These are phyloP conservation scores for Apodemia duryi DNA, from an alignment of 2,888 invertebrate species.

Conservation along the genomic window DNA sequence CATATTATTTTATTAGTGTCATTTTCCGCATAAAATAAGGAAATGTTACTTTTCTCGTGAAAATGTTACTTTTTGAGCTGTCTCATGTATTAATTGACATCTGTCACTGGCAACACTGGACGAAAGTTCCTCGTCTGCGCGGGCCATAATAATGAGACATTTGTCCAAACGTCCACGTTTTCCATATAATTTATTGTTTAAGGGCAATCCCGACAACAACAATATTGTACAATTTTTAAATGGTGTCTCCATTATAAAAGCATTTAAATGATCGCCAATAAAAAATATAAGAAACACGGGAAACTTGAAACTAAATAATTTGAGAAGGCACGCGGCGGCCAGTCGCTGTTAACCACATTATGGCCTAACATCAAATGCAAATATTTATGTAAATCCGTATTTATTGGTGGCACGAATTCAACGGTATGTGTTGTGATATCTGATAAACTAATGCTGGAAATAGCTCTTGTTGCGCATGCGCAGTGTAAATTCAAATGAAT, in stretches of 20 bases:
- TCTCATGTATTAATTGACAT: too few relatives aligned
- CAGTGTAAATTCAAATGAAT: constrained; percentile 11
- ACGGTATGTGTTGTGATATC: constrained; percentile 11
- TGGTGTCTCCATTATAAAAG: not conserved
- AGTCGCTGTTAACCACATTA: not conserved
- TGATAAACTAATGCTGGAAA: constrained; percentile 8
- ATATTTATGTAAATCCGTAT: constrained; percentile 11
- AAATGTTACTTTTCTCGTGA: too few relatives aligned
- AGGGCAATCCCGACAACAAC: too few relatives aligned
- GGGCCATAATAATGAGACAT: too few relatives aligned
- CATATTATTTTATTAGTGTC: too few relatives aligned
- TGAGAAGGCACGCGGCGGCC: not conserved
- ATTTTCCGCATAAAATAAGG: too few relatives aligned
- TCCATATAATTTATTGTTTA: too few relatives aligned
- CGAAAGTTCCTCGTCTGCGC: too few relatives aligned
- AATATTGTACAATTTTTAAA: not conserved
- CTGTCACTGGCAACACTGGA: too few relatives aligned
- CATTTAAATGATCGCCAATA: not conserved
- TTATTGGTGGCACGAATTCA: constrained; percentile 9
- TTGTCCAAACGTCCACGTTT: too few relatives aligned
- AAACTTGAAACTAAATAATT: constrained; percentile 4
- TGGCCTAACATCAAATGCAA: constrained; percentile 5
- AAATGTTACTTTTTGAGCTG: too few relatives aligned
- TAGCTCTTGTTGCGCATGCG: constrained; percentile 9
- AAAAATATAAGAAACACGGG: not conserved